Evolutionary conservation across 1,140 invertebrate species (phyloP).

Genomic region (Formica selysi): DNA sequence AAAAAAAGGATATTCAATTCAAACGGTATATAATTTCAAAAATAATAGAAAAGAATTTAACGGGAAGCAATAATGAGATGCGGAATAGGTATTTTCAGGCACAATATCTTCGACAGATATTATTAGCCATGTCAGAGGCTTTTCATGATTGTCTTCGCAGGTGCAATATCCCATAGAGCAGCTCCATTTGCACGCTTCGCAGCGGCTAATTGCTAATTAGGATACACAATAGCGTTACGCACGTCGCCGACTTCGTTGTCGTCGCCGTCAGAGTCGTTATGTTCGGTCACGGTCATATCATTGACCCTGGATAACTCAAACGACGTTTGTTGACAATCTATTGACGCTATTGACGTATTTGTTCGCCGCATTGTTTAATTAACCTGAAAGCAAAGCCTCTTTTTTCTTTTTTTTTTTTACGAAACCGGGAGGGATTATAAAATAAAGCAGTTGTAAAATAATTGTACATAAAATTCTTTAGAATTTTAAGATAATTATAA

Average conservation of each 20-base stretch:
- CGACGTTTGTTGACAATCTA: background rate
- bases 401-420: background rate
- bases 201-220: constrained; percentile 61
- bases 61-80: background rate
- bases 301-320: constrained; percentile 53
- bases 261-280: background rate
- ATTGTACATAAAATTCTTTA: background rate
- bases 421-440: background rate
- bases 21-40: background rate
- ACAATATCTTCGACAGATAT: constrained; percentile 11
- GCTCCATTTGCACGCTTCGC: constrained; percentile 14
- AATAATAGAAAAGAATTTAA: background rate
- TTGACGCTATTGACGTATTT: background rate
- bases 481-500: background rate
- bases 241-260: background rate
- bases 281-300: constrained; percentile 57
- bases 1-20: background rate
- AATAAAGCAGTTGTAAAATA: background rate
- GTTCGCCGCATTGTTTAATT: background rate
- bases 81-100: background rate
- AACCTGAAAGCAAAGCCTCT: background rate
- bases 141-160: constrained; percentile 29
- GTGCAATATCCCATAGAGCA: constrained; percentile 61
- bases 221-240: constrained; percentile 35
- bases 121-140: constrained; percentile 1